Base-by-base conservation (phyloP, 37 sponge, comb jelly and placozoan genomes). In the Spongilla lacustris region DNA sequence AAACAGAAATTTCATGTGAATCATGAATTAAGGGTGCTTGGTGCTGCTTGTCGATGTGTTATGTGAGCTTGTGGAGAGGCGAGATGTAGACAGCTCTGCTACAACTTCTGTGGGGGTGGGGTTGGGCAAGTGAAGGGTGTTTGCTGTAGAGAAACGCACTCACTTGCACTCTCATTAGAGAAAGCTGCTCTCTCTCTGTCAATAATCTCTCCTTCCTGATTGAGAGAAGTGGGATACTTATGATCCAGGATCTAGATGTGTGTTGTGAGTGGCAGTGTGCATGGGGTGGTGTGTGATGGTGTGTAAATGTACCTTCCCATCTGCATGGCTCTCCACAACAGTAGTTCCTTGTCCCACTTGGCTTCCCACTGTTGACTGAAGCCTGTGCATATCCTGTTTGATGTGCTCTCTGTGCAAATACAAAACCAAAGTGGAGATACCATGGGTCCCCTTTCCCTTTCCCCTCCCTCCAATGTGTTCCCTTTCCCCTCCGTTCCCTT, bases 91-190 rank as follows among this genome's bases (percentile, higher is more conserved):
- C 27, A 50, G 35, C 31, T 84, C 75, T 24, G 50, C 32, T 29
- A 84, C 32, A 31, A 84, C 29, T 58, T 32, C 84, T 84, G 22
- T 30, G 25, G 46, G 25, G 41, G 31, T 2, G 74, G 75, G 2
- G 32, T 41, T 9, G 41, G 41, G 41, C 41, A 22, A 79, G 22
- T 58, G 19, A 30, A 68, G 66, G 28, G n/a, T n/a, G n/a, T n/a
- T n/a, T n/a, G n/a, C n/a, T n/a, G n/a, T n/a, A n/a, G n/a, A n/a
- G n/a, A 38, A 3, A 69, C 37, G 14, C 22, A 75, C 86, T 81
- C 68, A 90, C 91, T 70, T 67, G 85, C 91, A 85, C 91, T 90
- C 37, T 90, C 66, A 77, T 6, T 76, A 21, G 77, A 78, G 37
- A 90, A n/a, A 36, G 78, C 85, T 23, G 75, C 81, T 69, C 69